Evolutionary conservation across 2,113 vertebrate species (phyloP), one percentile per base, ranked within the genome.

Genomic region (Anarhynchus alexandrinus): DNA sequence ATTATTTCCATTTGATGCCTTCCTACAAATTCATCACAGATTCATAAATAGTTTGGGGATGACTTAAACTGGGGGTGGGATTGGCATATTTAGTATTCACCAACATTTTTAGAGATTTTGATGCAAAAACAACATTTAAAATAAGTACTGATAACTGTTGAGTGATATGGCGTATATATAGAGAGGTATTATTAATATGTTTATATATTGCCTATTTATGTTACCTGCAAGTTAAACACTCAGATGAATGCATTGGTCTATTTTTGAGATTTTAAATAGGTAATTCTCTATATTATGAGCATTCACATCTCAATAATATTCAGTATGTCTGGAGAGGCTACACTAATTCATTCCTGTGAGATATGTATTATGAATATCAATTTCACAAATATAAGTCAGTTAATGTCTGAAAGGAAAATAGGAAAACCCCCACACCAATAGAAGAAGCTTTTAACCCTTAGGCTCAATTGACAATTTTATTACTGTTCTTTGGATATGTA

Each of bases 281-380:
- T 61, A 73, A 47, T 80, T 93, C 59, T 71, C 51, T 86, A 43
- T 82, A 88, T 89, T 93, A 82, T 67, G 49, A 80, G 51, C 65
- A 77, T 81, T 69, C 61, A 71, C 58, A 87, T 19, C 25, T 95
- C 88, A 82, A 93, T 74, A 88, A 67, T 55, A 91, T 30, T 80
- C 65, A 89, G 52, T 43, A 80, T 26, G 42, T 95, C 77, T 77
- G 80, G n/a, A 88, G 79, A 97, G 5, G 62, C 86, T 89, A 84
- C 38, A 52, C 23, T 91, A 95, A 96, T 74, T 93, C 72, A 88
- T 77, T 96, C 61, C 72, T 79, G 49, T 82, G 71, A 92, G 52
- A 51, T 82, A 32, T 54, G 82, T 94, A 87, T 73, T 86, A 19
- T 77, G 91, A 96, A 71, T 93, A 95, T 90, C 81, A 90, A 83